These are phyloP conservation scores for Struthidea cinerea DNA, from an alignment of 2,113 vertebrate genomes.

Conservation along the genomic window DNA sequence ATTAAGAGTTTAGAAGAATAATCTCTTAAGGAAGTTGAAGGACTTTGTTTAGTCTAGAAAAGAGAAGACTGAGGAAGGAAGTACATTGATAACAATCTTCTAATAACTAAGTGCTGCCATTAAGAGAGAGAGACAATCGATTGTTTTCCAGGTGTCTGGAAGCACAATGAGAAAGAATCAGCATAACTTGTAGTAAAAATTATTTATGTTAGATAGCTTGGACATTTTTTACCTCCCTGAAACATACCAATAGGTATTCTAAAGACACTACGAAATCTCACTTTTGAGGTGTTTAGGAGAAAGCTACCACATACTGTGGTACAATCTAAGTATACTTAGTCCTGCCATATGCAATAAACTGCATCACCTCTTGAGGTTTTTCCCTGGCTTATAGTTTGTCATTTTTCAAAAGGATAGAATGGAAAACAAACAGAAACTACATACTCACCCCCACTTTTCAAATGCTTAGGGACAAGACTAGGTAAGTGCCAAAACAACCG, in stretches of 20 bases:
- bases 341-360: not conserved
- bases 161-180: not conserved
- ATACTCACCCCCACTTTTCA: not conserved
- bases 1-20: not conserved
- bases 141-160: not conserved
- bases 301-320: not conserved
- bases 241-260: not conserved
- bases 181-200: not conserved
- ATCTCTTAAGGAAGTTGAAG: not conserved
- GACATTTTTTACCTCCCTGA: not conserved
- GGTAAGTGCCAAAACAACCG: not conserved
- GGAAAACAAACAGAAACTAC: not conserved
- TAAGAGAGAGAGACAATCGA: not conserved
- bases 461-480: not conserved
- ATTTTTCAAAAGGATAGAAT: not conserved
- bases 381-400: not conserved
- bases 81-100: not conserved
- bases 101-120: not conserved
- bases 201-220: not conserved
- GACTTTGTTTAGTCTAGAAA: conserved; percentile 25
- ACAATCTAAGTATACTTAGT: not conserved
- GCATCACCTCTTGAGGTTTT: not conserved
- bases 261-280: not conserved
- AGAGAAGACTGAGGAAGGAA: not conserved
- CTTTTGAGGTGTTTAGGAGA: not conserved